Evolutionary conservation across 2,888 invertebrate genomes (phyloP).

Genomic region (Brachyptera risi): DNA sequence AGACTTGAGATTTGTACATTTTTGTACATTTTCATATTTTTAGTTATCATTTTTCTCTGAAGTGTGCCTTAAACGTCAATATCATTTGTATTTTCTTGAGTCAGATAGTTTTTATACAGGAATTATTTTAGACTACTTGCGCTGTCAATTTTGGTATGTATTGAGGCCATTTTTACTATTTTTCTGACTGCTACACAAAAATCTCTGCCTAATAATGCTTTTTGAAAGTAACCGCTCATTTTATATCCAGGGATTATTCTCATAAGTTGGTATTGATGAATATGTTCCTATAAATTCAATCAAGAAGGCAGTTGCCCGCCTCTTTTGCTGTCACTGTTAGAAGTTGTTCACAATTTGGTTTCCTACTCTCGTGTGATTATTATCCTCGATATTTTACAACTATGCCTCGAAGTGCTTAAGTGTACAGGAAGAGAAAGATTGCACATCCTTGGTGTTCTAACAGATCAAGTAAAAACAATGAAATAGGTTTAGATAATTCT

Average conservation of each 20-base stretch:
- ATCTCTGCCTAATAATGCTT: too few species aligned
- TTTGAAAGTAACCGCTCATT: neutral
- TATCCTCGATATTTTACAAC: neutral
- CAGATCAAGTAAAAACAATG: too few species aligned
- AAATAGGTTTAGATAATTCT: too few species aligned
- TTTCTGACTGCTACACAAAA: too few species aligned
- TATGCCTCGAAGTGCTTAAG: neutral
- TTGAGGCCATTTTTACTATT: too few species aligned
- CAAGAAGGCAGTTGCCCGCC: neutral
- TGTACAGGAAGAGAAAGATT: neutral
- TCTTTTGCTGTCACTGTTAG: neutral
- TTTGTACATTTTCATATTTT: neutral
- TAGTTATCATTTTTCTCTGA: neutral
- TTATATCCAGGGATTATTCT: neutral
- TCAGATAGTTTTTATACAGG: neutral
- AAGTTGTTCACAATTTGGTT: neutral
- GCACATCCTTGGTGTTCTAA: too few species aligned
- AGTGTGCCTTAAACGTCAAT: neutral
- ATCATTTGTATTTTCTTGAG: neutral
- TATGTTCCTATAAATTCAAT: neutral
- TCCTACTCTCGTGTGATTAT: neutral
- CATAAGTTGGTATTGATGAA: neutral
- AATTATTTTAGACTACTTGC: neutral
- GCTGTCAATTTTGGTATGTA: neutral
- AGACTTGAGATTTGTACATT: too few species aligned